phyloP scores from a whole-genome alignment of 2,797 vertebrate genomes.

The Phyllotis vaccarum region DNA sequence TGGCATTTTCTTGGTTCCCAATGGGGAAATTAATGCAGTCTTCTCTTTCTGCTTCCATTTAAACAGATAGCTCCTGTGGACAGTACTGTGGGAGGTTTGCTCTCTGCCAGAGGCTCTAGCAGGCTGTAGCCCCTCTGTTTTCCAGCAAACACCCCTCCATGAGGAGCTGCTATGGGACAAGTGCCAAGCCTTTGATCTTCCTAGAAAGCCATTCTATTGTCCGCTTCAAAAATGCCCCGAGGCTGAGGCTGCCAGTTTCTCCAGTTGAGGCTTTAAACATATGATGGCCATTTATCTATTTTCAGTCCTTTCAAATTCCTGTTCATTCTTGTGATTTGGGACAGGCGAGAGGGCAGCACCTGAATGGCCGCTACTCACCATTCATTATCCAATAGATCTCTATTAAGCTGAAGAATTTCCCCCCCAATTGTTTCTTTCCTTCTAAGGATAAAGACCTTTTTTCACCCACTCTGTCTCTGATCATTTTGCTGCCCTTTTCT shows the following conservation, averaged over 20 bases:
- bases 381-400: slow-evolving; percentile 84
- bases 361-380: slow-evolving; percentile 81
- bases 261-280: slow-evolving; percentile 82
- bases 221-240: slow-evolving; percentile 84
- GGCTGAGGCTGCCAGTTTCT: slow-evolving; percentile 79
- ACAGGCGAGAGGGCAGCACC: slow-evolving; percentile 84
- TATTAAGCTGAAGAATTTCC: slow-evolving; percentile 80
- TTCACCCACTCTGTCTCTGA: slow-evolving; percentile 79
- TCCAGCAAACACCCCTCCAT: slow-evolving; percentile 78
- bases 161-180: slow-evolving; percentile 67
- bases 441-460: slow-evolving; percentile 80
- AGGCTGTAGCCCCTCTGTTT: slow-evolving; percentile 65
- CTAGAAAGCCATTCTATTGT: slow-evolving; percentile 83
- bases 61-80: neutral
- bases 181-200: slow-evolving; percentile 80
- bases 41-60: slow-evolving; percentile 32
- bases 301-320: slow-evolving; percentile 84
- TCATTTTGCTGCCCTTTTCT: slow-evolving; percentile 82
- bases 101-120: slow-evolving; percentile 29
- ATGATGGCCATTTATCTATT: slow-evolving; percentile 85
- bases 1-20: slow-evolving; percentile 36
- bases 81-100: slow-evolving; percentile 9
- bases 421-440: slow-evolving; percentile 84
- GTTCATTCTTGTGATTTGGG: slow-evolving; percentile 82
- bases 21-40: slow-evolving; percentile 1